phyloP scores from a whole-genome alignment of 2,797 vertebrate genomes.

The Pseudochirops corinnae region DNA sequence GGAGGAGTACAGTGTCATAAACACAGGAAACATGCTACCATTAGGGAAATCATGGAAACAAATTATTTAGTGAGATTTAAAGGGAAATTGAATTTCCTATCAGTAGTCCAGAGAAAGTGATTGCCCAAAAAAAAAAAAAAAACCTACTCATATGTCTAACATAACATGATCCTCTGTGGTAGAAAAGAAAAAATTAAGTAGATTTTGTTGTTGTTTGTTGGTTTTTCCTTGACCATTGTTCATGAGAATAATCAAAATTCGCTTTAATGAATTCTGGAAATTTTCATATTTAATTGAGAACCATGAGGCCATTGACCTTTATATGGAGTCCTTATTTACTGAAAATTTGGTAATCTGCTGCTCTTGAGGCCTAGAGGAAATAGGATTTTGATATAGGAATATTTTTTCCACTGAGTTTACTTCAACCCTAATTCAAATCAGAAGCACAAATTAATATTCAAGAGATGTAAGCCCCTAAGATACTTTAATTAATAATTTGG shows the following conservation, averaged over 20 bases:
- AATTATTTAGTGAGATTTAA: constrained; percentile 41
- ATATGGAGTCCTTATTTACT: not conserved
- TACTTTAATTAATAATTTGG: constrained; percentile 14
- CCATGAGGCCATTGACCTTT: constrained; percentile 21
- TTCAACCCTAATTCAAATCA: constrained; percentile 47
- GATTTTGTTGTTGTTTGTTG: not conserved
- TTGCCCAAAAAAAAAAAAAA: not conserved
- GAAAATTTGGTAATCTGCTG: constrained; percentile 37
- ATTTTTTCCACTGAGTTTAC: constrained; percentile 16
- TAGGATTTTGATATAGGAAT: not conserved
- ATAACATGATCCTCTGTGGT: not conserved
- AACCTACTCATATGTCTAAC: not conserved
- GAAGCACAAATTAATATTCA: constrained; percentile 37
- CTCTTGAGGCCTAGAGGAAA: not conserved
- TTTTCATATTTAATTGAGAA: constrained; percentile 59
- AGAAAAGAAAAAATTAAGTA: not conserved
- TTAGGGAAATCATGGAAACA: constrained; percentile 4
- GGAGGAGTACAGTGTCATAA: constrained; percentile 42
- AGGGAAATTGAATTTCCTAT: not conserved
- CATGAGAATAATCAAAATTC: constrained; percentile 6
- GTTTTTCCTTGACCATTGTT: not conserved
- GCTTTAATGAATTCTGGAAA: constrained; percentile 30
- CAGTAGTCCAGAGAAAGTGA: not conserved
- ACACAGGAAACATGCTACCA: not conserved
- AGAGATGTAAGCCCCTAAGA: constrained; percentile 27